phyloP scores from a whole-genome alignment of 2,888 invertebrate species.

The Eucera pruinosa region DNA sequence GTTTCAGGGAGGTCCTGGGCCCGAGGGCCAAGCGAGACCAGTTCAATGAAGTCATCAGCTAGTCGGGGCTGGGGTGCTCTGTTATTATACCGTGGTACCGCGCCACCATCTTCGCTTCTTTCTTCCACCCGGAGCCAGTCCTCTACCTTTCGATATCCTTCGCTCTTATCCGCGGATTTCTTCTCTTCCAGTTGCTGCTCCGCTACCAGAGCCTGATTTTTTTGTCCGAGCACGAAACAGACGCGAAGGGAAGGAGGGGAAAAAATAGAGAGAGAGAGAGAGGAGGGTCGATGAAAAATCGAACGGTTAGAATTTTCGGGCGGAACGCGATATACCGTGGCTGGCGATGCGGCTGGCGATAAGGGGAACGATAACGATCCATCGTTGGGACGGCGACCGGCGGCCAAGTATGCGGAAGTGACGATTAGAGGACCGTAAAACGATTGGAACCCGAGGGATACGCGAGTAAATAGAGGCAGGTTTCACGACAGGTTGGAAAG shows the following conservation, averaged over 20 bases:
- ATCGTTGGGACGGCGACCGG: conserved; percentile 22
- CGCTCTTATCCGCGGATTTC: conserved; percentile 37
- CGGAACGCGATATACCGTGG: conserved; percentile 19
- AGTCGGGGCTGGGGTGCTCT: conserved; percentile 80
- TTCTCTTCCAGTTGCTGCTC: not conserved
- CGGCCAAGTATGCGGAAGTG: conserved; percentile 66
- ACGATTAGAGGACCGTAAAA: conserved; percentile 67
- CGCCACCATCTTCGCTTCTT: conserved; percentile 79
- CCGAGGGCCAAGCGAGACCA: conserved; percentile 73
- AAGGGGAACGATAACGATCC: conserved; percentile 30
- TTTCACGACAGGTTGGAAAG: conserved; percentile 69
- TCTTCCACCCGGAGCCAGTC: conserved; percentile 46
- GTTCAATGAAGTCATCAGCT: conserved; percentile 85
- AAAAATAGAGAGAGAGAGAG: too few relatives aligned
- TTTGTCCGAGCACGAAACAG: not conserved
- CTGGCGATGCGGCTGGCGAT: conserved; percentile 43
- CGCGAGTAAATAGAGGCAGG: conserved; percentile 68
- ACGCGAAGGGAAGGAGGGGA: too few relatives aligned
- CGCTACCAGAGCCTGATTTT: not conserved
- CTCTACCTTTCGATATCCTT: conserved; percentile 4
- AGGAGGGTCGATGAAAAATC: not conserved
- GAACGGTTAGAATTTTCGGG: not conserved
- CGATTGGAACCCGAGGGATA: conserved; percentile 61
- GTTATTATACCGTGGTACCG: conserved; percentile 84
- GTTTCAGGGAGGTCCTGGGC: conserved; percentile 83